Conservation (phyloP, 2,797 vertebrate genomes). For the Pipistrellus nathusii region DNA sequence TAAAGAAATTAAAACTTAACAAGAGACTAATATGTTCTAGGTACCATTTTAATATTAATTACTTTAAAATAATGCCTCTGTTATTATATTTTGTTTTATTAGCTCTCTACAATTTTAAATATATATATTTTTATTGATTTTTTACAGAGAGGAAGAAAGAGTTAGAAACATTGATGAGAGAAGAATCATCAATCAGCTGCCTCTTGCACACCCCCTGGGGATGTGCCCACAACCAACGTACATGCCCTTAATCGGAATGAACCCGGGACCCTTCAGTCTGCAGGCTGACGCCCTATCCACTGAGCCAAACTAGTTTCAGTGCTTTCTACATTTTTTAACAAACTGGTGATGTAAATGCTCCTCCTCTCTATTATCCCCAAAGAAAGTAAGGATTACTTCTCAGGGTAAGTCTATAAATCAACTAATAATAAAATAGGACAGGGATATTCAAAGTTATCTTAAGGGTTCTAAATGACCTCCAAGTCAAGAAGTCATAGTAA, state of each 20-base stretch:
- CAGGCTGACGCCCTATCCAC: too few species aligned
- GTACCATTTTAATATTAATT: background rate
- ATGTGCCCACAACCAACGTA: too few species aligned
- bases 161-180: too few species aligned
- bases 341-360: background rate
- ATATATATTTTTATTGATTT: too few species aligned
- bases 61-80: background rate
- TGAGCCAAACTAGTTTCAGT: too few species aligned
- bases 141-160: too few species aligned
- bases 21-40: background rate
- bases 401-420: background rate
- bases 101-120: background rate
- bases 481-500: background rate
- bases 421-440: background rate
- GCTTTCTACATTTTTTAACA: background rate
- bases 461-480: background rate
- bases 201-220: too few species aligned
- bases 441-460: background rate
- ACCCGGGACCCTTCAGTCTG: too few species aligned
- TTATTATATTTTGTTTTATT: background rate
- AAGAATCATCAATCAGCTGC: too few species aligned
- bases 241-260: too few species aligned
- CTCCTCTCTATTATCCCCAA: background rate
- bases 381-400: background rate
- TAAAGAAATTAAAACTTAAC: conserved; percentile 38